Base-by-base conservation (phyloP, 2,797 vertebrate genomes). In the Rhynchotus rufescens region DNA sequence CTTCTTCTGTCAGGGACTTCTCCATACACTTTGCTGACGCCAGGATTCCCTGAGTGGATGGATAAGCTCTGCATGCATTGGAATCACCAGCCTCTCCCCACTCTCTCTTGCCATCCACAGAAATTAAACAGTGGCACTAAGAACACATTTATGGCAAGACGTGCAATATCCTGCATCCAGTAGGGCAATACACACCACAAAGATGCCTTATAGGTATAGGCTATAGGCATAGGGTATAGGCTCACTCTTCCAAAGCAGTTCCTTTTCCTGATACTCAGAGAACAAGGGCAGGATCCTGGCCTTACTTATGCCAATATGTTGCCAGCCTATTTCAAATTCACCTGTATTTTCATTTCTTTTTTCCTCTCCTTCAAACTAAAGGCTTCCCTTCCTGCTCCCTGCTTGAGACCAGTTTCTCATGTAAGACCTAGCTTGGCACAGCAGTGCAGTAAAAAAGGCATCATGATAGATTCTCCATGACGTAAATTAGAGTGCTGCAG, bases 401-500 rank as follows among this genome's bases (percentile, higher is more conserved):
- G 81, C 56, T 92, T 92, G 92, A 96, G 88, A 94, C 65, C 30
- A 86, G 81, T 90, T 96, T 89, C 92, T 93, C 89, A 89, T 47
- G 84, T 86, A 90, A 96, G 90, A 95, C 73, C 67, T 69, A 86
- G 84, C 74, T 19, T 93, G 82, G 78, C 94, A 88, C 85, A 92
- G 76, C 86, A 91, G 69, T 74, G 76, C 87, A 81, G 83, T 79
- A 86, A 93, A 96, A 89, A 85, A 36, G 60, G 79, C 91, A 94
- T 81, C 57, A 84, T 89, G 75, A 93, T 88, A 83, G 88, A 96
- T 95, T 84, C 89, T 94, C 93, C 66, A 62, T 62, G 77, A 92
- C 91, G 80, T 81, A 96, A 97, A 97, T 96, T 94, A 91, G 72
- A 94, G 89, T 75, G 76, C 73, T 89, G 66, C 74, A 75, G 60